A percentile compares a stretch with the other conserved stretches of the same genome.
Evolutionary conservation across 2,113 vertebrate species (phyloP).

Genomic region (Phrynosoma platyrhinos): DNA sequence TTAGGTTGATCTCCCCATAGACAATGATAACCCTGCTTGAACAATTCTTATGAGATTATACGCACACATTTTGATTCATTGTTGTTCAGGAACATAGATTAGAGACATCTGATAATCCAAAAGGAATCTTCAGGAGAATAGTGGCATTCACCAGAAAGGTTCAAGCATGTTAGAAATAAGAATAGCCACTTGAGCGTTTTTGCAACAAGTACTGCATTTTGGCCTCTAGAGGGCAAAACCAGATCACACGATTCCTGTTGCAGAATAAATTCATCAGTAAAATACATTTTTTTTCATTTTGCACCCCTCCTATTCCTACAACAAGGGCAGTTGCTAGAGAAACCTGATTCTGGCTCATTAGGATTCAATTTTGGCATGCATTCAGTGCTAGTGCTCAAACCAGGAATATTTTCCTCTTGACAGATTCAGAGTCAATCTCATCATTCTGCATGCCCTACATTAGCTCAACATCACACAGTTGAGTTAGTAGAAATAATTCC

Average conservation of each 20-base stretch:
- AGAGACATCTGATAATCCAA: neutral
- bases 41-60: neutral
- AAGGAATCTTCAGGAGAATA: no score
- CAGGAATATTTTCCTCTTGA: no score
- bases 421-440: no score
- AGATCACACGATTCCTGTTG: neutral
- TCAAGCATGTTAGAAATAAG: neutral
- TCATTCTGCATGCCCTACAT: no score
- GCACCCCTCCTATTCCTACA: neutral
- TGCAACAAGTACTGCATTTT: neutral
- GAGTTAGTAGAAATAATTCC: no score
- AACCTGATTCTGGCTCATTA: neutral
- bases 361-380: no score
- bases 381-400: no score
- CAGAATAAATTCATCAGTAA: neutral
- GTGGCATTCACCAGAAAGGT: neutral
- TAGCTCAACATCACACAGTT: no score
- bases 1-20: neutral
- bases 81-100: neutral
- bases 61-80: neutral
- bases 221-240: conserved; percentile 16
- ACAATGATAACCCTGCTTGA: neutral
- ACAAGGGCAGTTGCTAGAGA: neutral
- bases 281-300: no score
- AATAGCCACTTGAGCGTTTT: neutral